Base-by-base conservation (phyloP, 2,888 invertebrate species). In the Cerastis rubricosa region DNA sequence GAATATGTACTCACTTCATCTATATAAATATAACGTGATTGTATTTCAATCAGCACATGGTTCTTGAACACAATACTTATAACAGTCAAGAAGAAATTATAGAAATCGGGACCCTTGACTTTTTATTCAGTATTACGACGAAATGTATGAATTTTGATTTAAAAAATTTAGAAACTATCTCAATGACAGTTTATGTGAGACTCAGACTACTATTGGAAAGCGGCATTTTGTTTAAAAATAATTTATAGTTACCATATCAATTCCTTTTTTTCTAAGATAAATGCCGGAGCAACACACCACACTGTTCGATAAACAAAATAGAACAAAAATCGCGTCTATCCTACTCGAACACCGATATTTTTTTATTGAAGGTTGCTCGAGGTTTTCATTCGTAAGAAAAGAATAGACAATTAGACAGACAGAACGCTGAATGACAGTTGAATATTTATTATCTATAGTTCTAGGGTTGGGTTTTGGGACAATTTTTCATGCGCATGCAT, bases 211-310 rank as follows among this genome's bases (percentile, higher is more conserved):
- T 74, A 73, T 71, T 76, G 63, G 73, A 78, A 76, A 76, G 61
- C 78, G 45, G 71, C 73, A 76, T 78, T 76, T 80, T 74, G 63
- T 71, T 65, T 73, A 68, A 49, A 45, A 69, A 49, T 72, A 59
- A 61, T 51, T 14, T 47, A 51, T 70, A 76, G 19, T 75, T 84
- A 87, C 88, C 88, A 88, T 86, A 74, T 71, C 86, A 82, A 81
- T 82, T 85, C 61, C 71, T 71, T 74, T 54, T 78, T 72, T 76
- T 65, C 22, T 75, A 79, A 45, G 9, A 19, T 61, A 73, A 65
- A 64, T 66, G 47, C 63, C 47, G 64, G 64, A 83, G 74, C 66
- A 74, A 67, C 67, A 72, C 78, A 87, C 83, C 78, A 83, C 74
- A 81, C 75, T 77, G 64, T 83, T 80, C 54, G 71, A 77, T 77